Evolutionary conservation across 92 coral and sea anemone genomes (phyloP).

Genomic region (Actinostola sp.): DNA sequence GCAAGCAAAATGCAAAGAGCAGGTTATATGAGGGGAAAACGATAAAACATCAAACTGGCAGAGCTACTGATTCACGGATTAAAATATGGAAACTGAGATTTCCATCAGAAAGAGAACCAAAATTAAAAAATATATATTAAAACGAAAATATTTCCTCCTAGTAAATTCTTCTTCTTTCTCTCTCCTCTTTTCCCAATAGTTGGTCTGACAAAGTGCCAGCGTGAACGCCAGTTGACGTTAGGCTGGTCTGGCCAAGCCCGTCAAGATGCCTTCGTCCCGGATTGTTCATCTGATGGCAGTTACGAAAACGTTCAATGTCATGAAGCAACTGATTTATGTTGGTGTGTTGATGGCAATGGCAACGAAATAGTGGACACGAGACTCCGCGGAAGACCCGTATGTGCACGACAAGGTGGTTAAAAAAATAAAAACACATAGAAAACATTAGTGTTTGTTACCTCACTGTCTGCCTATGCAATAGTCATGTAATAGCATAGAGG

Average conservation of each 20-base stretch:
- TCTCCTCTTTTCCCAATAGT: background rate
- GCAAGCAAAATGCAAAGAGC: no score
- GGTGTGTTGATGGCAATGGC: conserved; percentile 92
- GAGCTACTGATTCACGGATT: no score
- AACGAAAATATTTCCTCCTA: no score
- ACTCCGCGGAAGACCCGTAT: conserved; percentile 70
- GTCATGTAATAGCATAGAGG: no score
- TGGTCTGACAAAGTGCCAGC: conserved; percentile 41
- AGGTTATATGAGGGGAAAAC: no score
- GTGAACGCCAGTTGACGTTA: conserved; percentile 59
- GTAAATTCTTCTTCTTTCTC: background rate
- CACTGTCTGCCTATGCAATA: no score
- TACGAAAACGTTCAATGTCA: conserved; percentile 82
- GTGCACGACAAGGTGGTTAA: conserved; percentile 63
- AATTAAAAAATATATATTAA: no score
- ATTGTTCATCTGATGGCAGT: conserved; percentile 78
- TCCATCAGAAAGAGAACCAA: no score
- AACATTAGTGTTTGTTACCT: no score
- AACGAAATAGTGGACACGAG: conserved; percentile 79
- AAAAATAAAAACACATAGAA: no score
- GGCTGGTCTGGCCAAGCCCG: conserved; percentile 75
- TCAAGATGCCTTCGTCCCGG: conserved; percentile 77
- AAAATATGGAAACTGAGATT: no score
- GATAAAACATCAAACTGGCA: no score
- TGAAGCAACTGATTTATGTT: conserved; percentile 80